phyloP scores from a whole-genome alignment of 2,113 vertebrate species.

The Lates calcarifer region DNA sequence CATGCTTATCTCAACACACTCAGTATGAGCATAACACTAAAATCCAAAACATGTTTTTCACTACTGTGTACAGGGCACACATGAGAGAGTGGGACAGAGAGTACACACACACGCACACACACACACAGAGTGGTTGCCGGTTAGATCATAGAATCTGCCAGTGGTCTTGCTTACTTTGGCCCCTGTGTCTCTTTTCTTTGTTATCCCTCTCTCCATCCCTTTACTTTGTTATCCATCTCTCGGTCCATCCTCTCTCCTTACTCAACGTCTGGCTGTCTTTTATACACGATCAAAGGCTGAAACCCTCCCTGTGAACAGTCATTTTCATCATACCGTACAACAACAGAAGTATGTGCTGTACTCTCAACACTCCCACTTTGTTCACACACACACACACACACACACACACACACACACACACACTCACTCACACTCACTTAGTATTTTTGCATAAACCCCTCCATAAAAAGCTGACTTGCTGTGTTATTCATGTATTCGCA shows the following conservation, averaged over 20 bases:
- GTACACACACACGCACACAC: conserved; percentile 1
- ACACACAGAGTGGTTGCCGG: conserved; percentile 10
- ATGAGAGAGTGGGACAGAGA: conserved; percentile 24
- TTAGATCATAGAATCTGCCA: conserved; percentile 49
- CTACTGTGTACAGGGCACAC: conserved; percentile 51
- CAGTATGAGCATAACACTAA: conserved; percentile 29
- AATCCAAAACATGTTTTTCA: conserved; percentile 76
- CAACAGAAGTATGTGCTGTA: conserved; percentile 14
- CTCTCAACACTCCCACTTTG: not conserved
- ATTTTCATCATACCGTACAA: conserved; percentile 46
- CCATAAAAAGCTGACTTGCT: not conserved
- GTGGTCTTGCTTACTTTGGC: conserved; percentile 75
- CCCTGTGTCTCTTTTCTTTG: conserved; percentile 48
- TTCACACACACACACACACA: not conserved
- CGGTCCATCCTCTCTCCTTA: conserved; percentile 41
- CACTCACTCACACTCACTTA: not conserved
- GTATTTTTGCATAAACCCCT: not conserved
- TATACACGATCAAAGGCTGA: conserved; percentile 67
- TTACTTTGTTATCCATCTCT: conserved; percentile 48
- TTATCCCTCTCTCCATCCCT: conserved; percentile 61
- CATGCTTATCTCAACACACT: conserved; percentile 42
- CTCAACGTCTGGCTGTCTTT: conserved; percentile 47
- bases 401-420: not conserved
- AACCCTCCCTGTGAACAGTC: conserved; percentile 41
- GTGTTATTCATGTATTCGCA: not conserved